A percentile compares a stretch with the other conserved stretches of the same genome.
Conservation (phyloP, 2,113 vertebrate species). For the Rafetus swinhoei region DNA sequence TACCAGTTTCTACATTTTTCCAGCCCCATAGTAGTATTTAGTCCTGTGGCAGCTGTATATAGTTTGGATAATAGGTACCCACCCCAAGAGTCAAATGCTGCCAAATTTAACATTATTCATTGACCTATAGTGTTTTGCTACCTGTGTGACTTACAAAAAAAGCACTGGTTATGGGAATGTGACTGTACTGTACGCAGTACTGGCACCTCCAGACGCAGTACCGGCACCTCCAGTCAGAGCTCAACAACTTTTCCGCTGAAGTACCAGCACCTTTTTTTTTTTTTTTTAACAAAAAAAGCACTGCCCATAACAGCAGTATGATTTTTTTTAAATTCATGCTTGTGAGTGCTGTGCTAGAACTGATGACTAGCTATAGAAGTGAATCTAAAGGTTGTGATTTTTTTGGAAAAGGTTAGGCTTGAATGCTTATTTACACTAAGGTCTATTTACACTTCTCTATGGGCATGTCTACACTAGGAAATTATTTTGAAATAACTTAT, state of each 20-base stretch:
- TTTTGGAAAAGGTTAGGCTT: neutral
- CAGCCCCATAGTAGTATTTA: constrained; percentile 45
- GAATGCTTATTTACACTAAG: neutral
- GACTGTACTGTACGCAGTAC: too few relatives aligned
- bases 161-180: too few relatives aligned
- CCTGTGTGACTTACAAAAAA: neutral
- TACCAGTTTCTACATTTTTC: constrained; percentile 44
- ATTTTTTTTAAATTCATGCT: neutral
- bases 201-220: too few relatives aligned
- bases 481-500: too few relatives aligned
- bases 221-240: too few relatives aligned
- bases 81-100: constrained; percentile 42
- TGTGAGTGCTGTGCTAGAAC: neutral
- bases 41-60: neutral
- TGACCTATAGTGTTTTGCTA: constrained; percentile 24
- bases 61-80: constrained; percentile 48
- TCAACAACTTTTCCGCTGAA: too few relatives aligned
- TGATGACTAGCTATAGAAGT: neutral
- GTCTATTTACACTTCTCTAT: neutral
- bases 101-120: constrained; percentile 35
- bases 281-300: too few relatives aligned
- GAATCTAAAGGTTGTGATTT: neutral
- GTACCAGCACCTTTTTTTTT: too few relatives aligned
- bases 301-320: too few relatives aligned
- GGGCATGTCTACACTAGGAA: too few relatives aligned